Evolutionary conservation across 2,888 invertebrate species (phyloP).

Genomic region (Thelaira solivaga): DNA sequence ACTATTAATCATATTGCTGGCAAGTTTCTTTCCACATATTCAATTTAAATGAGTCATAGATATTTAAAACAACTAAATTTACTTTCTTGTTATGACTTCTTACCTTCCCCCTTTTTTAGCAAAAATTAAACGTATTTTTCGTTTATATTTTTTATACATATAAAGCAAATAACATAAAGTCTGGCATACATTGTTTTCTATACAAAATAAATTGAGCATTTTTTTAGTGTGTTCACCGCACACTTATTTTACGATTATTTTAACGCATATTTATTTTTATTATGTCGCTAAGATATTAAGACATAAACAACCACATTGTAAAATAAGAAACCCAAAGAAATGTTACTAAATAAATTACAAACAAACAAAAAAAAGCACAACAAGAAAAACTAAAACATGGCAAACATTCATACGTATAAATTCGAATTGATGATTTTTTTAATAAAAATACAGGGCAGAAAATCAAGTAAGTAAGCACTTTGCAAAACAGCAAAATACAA

Average conservation of each 20-base stretch:
- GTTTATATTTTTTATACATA: no score
- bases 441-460: constrained; percentile 4
- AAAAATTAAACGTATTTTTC: no score
- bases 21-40: background rate
- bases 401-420: no score
- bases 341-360: constrained; percentile 46
- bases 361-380: constrained; percentile 9
- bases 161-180: no score
- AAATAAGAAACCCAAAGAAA: constrained; percentile 1
- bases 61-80: background rate
- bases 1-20: no score
- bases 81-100: no score
- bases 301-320: constrained; percentile 56
- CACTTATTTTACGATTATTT: constrained; percentile 62
- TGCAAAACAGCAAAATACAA: no score
- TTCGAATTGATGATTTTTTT: no score
- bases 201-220: constrained; percentile 48
- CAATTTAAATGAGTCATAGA: constrained; percentile 2
- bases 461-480: no score
- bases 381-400: background rate
- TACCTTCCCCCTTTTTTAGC: background rate
- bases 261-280: constrained; percentile 60
- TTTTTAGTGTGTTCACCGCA: constrained; percentile 59
- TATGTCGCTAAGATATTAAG: constrained; percentile 61
- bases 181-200: background rate